Evolutionary conservation across 1,140 invertebrate genomes (phyloP).

Genomic region (Dryas iulia): DNA sequence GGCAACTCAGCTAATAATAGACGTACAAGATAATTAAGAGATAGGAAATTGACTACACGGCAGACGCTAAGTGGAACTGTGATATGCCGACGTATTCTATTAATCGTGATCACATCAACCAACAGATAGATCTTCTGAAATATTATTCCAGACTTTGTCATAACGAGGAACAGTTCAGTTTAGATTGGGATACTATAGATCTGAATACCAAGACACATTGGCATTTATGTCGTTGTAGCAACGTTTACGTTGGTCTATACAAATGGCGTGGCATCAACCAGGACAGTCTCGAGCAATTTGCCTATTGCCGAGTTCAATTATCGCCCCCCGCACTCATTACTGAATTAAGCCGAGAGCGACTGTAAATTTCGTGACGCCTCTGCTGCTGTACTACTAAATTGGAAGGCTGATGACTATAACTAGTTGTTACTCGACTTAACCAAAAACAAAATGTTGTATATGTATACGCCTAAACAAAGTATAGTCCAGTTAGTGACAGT

Average conservation of each 20-base stretch:
- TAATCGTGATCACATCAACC: slow-evolving; percentile 46
- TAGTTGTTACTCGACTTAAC: slow-evolving; percentile 48
- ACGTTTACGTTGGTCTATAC: slow-evolving; percentile 34
- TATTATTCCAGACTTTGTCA: slow-evolving; percentile 47
- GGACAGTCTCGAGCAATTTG: slow-evolving; percentile 69
- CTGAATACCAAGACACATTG: slow-evolving; percentile 34
- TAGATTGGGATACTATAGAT: slow-evolving; percentile 42
- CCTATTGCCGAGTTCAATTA: slow-evolving; percentile 76
- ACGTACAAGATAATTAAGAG: slow-evolving; percentile 43
- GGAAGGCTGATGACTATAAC: slow-evolving; percentile 52
- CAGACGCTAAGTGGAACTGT: slow-evolving; percentile 65
- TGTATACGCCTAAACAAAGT: neutral
- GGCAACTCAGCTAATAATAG: slow-evolving; percentile 40
- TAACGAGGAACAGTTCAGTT: slow-evolving; percentile 50
- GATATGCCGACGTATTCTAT: slow-evolving; percentile 49
- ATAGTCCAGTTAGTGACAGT: neutral
- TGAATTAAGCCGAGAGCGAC: slow-evolving; percentile 74
- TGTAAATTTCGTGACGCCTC: slow-evolving; percentile 72
- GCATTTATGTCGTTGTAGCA: slow-evolving; percentile 38
- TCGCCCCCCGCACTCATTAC: slow-evolving; percentile 77
- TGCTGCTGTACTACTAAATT: slow-evolving; percentile 57
- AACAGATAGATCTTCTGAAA: slow-evolving; percentile 31
- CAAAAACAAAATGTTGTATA: neutral
- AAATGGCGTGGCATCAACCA: slow-evolving; percentile 40
- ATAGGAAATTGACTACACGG: slow-evolving; percentile 55